Evolutionary conservation across 1,140 invertebrate species (phyloP).

Genomic region (Maconellicoccus hirsutus): DNA sequence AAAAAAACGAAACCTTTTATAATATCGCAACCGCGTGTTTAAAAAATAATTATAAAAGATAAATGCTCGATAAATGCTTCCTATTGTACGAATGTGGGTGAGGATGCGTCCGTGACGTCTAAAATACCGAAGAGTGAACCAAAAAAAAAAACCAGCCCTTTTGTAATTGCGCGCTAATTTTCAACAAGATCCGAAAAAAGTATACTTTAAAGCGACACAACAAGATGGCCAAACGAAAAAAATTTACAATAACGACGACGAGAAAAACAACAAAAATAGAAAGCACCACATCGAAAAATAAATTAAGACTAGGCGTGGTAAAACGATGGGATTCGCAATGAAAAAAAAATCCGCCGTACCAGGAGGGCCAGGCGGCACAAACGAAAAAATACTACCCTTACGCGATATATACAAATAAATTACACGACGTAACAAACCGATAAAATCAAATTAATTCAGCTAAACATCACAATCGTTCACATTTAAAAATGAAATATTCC

Average conservation of each 20-base stretch:
- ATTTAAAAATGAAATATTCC: conserved; percentile 5
- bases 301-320: conserved; percentile 15
- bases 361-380: background rate
- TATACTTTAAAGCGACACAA: background rate
- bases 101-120: no score
- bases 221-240: background rate
- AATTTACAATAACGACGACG: background rate
- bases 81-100: background rate
- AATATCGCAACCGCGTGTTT: background rate
- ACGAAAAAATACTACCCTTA: background rate
- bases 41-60: background rate
- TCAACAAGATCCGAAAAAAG: no score
- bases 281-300: conserved; percentile 4
- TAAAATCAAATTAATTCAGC: conserved; percentile 19
- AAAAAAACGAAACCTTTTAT: background rate
- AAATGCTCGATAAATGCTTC: background rate
- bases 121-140: no score
- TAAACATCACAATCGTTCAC: conserved; percentile 21
- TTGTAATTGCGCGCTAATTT: no score
- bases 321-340: conserved; percentile 7
- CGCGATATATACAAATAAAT: background rate
- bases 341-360: background rate
- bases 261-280: background rate
- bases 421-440: conserved; percentile 14
- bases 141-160: no score